Base-by-base conservation (phyloP, 1,140 invertebrate species). In the Megalonaias nervosa region DNA sequence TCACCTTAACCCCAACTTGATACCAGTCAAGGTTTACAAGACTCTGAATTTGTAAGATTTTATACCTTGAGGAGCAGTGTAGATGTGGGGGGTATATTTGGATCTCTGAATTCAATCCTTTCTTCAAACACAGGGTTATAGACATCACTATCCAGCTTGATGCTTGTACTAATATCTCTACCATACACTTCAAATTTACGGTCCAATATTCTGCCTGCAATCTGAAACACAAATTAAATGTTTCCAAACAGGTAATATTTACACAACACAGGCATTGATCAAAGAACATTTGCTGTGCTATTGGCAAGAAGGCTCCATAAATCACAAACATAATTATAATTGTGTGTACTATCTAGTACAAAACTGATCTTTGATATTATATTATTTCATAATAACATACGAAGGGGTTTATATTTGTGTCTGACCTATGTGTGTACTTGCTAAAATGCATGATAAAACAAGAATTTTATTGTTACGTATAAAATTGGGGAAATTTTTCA, bases 81-180 rank as follows among this genome's bases (percentile, higher is more conserved):
- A 14, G 89, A 77, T 60, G 90, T 86, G 64, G 89, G 84, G 60
- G 89, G 85, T 14, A 89, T 82, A 66, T 82, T 82, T 17, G 88
- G 81, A 59, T 89, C 86, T 67, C 90, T 84, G 61, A 87, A 86
- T 78, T 91, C 90, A 60, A 82, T 77, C 73, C 85, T 85, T 59
- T 86, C 77, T 72, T 89, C 87, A 80, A 86, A 91, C 16, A 89
- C 85, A n/a, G 90, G 89, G 65, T 90, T 90, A 76, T 88, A 89
- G 21, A 90, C 87, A 78, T 89, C 86, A 81, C 86, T 88, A 75
- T 89, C 88, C 60, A 89, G 77, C 31, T 86, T 86, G 2, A 87
- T 85, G 60, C 79, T 82, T 0, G 87, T 84, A 19, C 81, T 86
- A 23, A 91, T 86, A 71, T 89, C 88, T 76, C 85, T 85, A 19